Conservation (phyloP, 1,140 invertebrate species). For the Drosophila murphyi region DNA sequence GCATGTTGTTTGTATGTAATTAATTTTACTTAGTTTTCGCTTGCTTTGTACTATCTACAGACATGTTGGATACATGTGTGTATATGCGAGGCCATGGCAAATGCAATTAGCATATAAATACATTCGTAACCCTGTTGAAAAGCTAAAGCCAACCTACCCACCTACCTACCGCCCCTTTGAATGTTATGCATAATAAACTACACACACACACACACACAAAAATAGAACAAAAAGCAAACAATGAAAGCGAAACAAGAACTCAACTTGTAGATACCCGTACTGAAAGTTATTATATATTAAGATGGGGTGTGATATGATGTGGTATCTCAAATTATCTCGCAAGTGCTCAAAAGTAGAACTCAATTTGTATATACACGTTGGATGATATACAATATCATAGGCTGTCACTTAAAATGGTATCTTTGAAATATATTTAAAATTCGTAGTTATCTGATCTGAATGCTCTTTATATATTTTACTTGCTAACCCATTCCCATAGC, state of each 20-base stretch:
- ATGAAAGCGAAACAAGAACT: conserved; percentile 7
- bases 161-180: background rate
- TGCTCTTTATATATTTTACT: background rate
- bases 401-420: too few species aligned
- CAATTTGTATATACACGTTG: too few species aligned
- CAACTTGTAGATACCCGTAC: conserved; percentile 29
- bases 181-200: conserved; percentile 35
- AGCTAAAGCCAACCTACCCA: conserved; percentile 4
- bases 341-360: background rate
- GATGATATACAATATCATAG: too few species aligned
- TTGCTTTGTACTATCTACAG: background rate
- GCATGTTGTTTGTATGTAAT: conserved; percentile 32
- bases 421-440: too few species aligned
- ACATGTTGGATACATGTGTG: background rate
- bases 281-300: conserved; percentile 1
- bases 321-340: too few species aligned
- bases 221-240: conserved; percentile 1
- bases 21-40: conserved; percentile 30
- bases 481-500: background rate
- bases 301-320: background rate
- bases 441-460: too few species aligned
- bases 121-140: conserved; percentile 47
- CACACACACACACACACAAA: too few species aligned
- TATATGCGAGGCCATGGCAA: conserved; percentile 31
- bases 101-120: conserved; percentile 70